Evolutionary conservation across 92 coral and sea anemone genomes (phyloP), one percentile per base, ranked within the genome.

Genomic region (Porites divaricata): DNA sequence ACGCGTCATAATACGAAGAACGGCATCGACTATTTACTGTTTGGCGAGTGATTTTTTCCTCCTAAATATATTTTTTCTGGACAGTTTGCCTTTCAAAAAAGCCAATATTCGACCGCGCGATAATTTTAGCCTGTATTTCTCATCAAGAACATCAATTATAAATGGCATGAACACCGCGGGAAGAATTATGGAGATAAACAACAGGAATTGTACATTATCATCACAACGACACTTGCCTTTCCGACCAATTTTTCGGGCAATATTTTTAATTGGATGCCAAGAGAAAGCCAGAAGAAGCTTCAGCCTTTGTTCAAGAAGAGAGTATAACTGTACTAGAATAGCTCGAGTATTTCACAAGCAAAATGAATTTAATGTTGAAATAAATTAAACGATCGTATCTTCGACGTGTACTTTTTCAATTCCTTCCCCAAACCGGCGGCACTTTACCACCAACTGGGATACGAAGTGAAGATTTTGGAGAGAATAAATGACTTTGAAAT

Each of bases 81-180:
- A 26, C 23, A 72, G 23, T 71, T 73, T n/a, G 16, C 25, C 70
- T 8, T 59, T 28, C 23, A 61, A 72, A 78, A 54, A 61, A 24
- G 79, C 63, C 63, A 62, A 63, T 82, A 72, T 59, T 73, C 71
- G 50, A 82, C 79, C 79, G 49, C 51, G 79, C 26, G 79, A 75
- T 48, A 72, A 82, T 72, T 82, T 82, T 72, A 48, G 70, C 79
- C 52, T 82, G 86, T 82, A 82, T 82, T 82, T 82, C 79, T 82
- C 86, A 62, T 82, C 71, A 82, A 82, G 86, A 35, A 16, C 69
- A 82, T 82, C 45, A 71, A 82, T 82, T 70, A 82, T 82, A 72
- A 16, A 82, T 82, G 86, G 63, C 71, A 48, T 50, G 48, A 62
- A 72, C 86, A 45, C 79, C 26, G 86, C 72, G 72, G 86, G 71